Base-by-base conservation (phyloP, 1,140 invertebrate genomes). In the Plectrocnemia conspersa region DNA sequence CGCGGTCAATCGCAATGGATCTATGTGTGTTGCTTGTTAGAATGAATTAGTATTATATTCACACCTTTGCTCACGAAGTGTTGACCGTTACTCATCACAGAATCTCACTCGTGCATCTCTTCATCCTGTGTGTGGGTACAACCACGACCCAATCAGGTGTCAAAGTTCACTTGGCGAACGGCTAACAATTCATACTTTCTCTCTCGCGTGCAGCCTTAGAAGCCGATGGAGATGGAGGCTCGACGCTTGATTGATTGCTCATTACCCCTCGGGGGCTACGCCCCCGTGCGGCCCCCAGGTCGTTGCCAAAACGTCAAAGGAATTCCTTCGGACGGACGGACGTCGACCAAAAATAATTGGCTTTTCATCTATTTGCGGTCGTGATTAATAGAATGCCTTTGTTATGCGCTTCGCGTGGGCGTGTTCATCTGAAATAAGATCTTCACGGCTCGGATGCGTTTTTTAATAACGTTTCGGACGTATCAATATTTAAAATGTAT, bases 31-130 rank as follows among this genome's bases (percentile, higher is more conserved):
- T 50, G 32, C 21, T 35, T 36, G 19, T 18, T 32, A 50, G 32
- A 22, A 19, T 36, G 47, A 52, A 53, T 58, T 53, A 53, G 52
- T 52, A 50, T 29, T 59, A 54, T 52, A 53, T 49, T 50, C 33
- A 35, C 47, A 50, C 47, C 47, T 50, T 23, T n/a, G 24, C 50
- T 54, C 57, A 59, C 57, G 57, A 59, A 59, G 57, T 47, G 57
- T 59, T 54, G 44, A 53, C 47, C 47, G 47, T 50, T 58, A 54
- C 44, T 54, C 47, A 41, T 45, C 40, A 21, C 35, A n/a, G 22
- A 21, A 59, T 59, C 57, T 50, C 32, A 18, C 9, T 36, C 57
- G 57, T 59, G 57, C 57, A 59, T 59, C 57, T 54, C 49, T 45
- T 23, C 33, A 38, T 32, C 54, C 54, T 22, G 36, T 38, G 29